phyloP scores from a whole-genome alignment of 2,113 vertebrate species.

The Lethenteron reissneri region DNA sequence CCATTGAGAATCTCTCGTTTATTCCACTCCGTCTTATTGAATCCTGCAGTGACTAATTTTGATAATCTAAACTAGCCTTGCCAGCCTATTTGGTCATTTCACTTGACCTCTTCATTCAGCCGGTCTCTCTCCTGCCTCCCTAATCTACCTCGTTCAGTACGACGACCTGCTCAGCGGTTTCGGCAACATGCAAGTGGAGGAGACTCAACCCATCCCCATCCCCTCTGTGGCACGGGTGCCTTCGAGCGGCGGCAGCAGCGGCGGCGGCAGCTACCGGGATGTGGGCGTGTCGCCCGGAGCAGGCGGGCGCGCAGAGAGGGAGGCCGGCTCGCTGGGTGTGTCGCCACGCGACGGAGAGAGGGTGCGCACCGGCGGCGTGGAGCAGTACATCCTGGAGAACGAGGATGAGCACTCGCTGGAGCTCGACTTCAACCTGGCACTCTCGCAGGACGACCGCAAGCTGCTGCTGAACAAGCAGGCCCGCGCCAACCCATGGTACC shows the following conservation, averaged over 20 bases:
- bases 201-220: constrained; percentile 51
- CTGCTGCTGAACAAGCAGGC: constrained; percentile 81
- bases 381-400: constrained; percentile 80
- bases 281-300: background rate
- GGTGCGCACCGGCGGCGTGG: constrained; percentile 49
- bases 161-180: constrained; percentile 98
- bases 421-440: constrained; percentile 82
- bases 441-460: constrained; percentile 76
- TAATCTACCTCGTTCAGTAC: constrained; percentile 29
- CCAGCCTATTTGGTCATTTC: background rate
- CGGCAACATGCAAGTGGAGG: constrained; percentile 85
- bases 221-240: constrained; percentile 12
- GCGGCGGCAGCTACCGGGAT: constrained; percentile 19
- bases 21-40: no score
- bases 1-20: no score
- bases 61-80: background rate
- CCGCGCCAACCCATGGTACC: constrained; percentile 59
- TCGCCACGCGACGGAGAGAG: background rate
- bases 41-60: no score
- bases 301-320: background rate
- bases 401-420: constrained; percentile 91
- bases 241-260: constrained; percentile 17
- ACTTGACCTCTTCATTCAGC: background rate
- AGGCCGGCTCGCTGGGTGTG: background rate
- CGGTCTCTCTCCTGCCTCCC: background rate